Conservation (phyloP, 2,113 vertebrate species). For the Lophotis ruficrista region DNA sequence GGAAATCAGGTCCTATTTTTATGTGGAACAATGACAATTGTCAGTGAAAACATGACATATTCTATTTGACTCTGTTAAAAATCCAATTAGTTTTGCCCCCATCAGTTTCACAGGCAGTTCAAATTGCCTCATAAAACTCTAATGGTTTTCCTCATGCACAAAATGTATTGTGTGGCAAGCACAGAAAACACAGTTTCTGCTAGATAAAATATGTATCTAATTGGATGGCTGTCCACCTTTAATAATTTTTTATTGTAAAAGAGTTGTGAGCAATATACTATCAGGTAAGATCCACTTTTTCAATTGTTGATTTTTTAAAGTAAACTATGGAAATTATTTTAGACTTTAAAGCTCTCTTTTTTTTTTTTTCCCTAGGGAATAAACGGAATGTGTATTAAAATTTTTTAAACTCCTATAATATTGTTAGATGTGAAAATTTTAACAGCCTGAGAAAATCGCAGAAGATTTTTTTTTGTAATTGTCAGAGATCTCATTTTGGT, state of each 20-base stretch:
- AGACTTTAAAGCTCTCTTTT: neutral
- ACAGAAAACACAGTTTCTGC: neutral
- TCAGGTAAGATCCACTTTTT: neutral
- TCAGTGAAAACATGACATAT: neutral
- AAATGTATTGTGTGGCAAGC: neutral
- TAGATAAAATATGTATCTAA: neutral
- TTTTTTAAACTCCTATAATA: neutral
- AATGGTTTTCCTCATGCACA: neutral
- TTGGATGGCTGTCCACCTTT: neutral
- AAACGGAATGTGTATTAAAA: neutral
- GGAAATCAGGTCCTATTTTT: neutral
- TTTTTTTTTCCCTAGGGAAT: neutral
- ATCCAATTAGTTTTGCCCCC: neutral
- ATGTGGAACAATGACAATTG: neutral
- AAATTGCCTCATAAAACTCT: constrained; percentile 34
- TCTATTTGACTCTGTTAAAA: constrained; percentile 6
- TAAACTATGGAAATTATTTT: neutral
- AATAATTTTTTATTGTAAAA: neutral
- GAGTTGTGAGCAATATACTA: neutral
- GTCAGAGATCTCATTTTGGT: neutral
- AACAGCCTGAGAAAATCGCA: neutral
- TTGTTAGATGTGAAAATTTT: neutral
- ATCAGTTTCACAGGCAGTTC: constrained; percentile 2
- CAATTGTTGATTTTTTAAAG: neutral
- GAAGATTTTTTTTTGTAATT: neutral